Percentiles rank a stretch among this genome's conserved stretches.
Evolutionary conservation across 2,888 invertebrate species (phyloP).

Genomic region (Masnerella sp.): DNA sequence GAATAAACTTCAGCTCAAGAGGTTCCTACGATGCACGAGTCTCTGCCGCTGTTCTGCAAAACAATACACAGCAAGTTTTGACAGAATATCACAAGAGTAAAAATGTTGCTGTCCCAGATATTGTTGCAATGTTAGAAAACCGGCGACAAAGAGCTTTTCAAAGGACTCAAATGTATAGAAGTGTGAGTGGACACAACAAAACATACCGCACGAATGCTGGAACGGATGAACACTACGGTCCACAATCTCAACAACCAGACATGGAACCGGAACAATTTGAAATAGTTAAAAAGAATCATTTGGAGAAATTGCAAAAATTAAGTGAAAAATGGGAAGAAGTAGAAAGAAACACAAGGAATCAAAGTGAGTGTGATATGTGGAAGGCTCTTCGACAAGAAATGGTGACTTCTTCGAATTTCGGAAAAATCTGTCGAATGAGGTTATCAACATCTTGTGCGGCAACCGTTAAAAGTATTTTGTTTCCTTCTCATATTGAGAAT

Average conservation of each 20-base stretch:
- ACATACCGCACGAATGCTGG: not conserved
- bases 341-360: not conserved
- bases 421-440: not conserved
- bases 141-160: conserved; percentile 3
- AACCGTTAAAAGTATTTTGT: no score
- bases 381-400: not conserved
- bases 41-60: conserved; percentile 6
- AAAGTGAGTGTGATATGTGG: not conserved
- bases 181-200: not conserved
- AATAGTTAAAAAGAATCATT: not conserved
- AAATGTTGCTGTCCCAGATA: not conserved
- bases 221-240: conserved; percentile 18
- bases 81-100: conserved; percentile 1
- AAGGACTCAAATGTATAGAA: not conserved
- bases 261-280: not conserved
- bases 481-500: no score
- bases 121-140: not conserved
- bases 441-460: not conserved
- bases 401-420: not conserved
- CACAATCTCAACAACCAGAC: conserved; percentile 7
- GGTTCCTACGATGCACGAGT: conserved; percentile 16
- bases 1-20: conserved; percentile 17
- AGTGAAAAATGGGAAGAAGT: not conserved
- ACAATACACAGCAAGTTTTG: conserved; percentile 11
- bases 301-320: not conserved